Conservation (phyloP, 2,113 vertebrate species). For the Pongo pygmaeus region DNA sequence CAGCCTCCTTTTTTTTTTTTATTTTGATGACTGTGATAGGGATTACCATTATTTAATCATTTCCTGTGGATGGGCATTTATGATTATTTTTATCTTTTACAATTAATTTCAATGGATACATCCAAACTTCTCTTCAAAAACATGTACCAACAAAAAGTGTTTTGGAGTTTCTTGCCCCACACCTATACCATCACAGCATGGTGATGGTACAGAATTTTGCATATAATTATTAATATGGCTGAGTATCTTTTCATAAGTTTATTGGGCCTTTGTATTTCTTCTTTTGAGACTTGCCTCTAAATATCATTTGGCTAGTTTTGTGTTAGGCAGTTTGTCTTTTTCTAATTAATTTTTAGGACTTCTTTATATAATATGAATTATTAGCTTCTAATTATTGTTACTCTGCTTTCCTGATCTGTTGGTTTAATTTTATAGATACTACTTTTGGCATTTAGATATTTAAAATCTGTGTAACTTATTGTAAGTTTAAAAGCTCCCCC, state of each 20-base stretch:
- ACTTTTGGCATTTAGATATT: not conserved
- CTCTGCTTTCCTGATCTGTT: not conserved
- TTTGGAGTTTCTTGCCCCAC: not conserved
- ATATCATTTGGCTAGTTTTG: not conserved
- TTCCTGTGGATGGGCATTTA: not conserved
- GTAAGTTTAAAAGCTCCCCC: not conserved
- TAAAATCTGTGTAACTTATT: not conserved
- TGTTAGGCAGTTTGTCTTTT: not conserved
- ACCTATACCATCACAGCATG: not conserved
- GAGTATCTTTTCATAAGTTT: not conserved
- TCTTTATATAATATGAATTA: not conserved
- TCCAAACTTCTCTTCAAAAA: slow-evolving; percentile 27
- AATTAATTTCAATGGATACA: not conserved
- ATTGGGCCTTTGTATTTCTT: not conserved
- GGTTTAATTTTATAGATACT: not conserved
- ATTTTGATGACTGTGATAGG: not conserved
- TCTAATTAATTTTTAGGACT: not conserved
- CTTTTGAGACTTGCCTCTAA: not conserved
- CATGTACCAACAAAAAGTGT: not conserved
- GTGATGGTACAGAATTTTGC: not conserved
- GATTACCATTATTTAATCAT: not conserved
- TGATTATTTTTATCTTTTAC: not conserved
- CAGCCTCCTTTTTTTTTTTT: not conserved
- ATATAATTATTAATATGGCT: not conserved
- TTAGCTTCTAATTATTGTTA: not conserved